Conservation (phyloP, 2,113 vertebrate species). For the Cettia cetti region DNA sequence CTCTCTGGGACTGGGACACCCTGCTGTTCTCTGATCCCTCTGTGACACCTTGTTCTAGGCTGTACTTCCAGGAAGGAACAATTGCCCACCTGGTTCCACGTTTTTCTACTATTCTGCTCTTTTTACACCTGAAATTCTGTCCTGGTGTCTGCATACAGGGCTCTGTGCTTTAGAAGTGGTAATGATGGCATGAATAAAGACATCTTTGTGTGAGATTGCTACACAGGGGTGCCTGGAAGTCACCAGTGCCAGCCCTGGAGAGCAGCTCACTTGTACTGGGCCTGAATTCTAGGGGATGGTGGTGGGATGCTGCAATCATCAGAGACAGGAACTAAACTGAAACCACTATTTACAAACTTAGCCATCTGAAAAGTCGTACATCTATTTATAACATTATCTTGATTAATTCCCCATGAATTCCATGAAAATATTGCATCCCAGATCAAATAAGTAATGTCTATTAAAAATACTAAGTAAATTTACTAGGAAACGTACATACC, state of each 20-base stretch:
- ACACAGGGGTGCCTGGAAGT: background rate
- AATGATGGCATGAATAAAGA: background rate
- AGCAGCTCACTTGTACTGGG: background rate
- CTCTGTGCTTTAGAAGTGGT: background rate
- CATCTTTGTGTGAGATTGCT: background rate
- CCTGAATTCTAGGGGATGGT: background rate
- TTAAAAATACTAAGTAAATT: background rate
- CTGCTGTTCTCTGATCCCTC: background rate
- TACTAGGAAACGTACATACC: slow-evolving; percentile 21
- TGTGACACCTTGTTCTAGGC: background rate
- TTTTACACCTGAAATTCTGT: background rate
- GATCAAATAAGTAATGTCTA: background rate
- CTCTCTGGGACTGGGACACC: background rate
- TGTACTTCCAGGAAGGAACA: background rate
- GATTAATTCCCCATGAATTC: background rate
- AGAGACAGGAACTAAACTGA: background rate
- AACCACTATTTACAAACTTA: background rate
- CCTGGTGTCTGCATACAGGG: background rate
- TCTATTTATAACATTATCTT: background rate
- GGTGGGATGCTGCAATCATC: background rate
- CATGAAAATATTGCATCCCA: background rate
- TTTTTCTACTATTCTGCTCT: background rate
- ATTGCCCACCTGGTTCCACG: background rate
- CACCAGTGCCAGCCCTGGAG: background rate
- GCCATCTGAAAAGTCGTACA: background rate